Conservation (phyloP, 2,797 vertebrate species). For the Simalia tracyae region DNA sequence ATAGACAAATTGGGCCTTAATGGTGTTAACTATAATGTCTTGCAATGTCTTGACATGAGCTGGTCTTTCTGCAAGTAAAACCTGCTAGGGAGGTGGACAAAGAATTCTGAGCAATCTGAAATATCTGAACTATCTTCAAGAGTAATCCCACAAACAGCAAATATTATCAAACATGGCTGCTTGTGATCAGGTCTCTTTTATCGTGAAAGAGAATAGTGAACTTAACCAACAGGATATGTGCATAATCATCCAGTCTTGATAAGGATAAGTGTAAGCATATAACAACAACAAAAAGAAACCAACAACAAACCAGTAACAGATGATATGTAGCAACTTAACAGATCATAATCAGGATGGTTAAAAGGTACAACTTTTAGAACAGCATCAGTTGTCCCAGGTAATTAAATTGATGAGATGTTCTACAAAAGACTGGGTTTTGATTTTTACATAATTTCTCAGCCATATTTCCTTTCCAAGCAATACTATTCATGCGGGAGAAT, state of each 20-base stretch:
- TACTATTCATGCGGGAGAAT: background rate
- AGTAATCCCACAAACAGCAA: background rate
- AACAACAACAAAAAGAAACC: background rate
- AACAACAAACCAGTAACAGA: too few relatives aligned
- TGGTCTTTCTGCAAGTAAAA: background rate
- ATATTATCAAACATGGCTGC: background rate
- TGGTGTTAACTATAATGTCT: background rate
- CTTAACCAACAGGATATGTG: background rate
- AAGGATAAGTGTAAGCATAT: background rate
- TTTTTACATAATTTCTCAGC: background rate
- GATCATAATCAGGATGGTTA: background rate
- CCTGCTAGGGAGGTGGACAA: background rate
- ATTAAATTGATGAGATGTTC: too few relatives aligned
- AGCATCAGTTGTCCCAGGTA: too few relatives aligned
- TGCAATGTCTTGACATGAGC: background rate
- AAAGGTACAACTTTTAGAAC: constrained; percentile 2
- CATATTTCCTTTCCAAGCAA: too few relatives aligned
- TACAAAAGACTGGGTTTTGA: too few relatives aligned
- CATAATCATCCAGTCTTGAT: background rate
- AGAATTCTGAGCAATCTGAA: background rate
- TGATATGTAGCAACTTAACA: background rate
- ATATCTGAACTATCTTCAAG: background rate
- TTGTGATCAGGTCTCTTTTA: background rate
- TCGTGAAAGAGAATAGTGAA: too few relatives aligned
- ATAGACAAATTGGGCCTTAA: background rate